Evolutionary conservation across 2,113 vertebrate genomes (phyloP), one percentile per base, ranked within the genome.

Genomic region (Oxygymnocypris stewartii): DNA sequence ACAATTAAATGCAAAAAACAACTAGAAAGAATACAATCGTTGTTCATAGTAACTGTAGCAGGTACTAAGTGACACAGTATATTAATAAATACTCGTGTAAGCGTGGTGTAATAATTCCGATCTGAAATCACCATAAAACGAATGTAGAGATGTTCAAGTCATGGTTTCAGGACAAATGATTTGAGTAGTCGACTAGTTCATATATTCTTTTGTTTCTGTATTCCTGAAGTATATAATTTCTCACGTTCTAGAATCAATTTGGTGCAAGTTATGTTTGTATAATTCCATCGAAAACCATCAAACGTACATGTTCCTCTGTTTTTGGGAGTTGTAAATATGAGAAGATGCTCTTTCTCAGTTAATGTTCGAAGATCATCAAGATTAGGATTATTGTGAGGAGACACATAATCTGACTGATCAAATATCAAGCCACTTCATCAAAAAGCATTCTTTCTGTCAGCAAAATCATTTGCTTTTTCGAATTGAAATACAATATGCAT

Each of bases 341-440:
- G 37, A 42, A 23, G 37, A 37, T 20, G 7, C 28, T 35, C 16
- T 35, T 16, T 69, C 65, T 69, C 13, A 35, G 13, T 2, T 69
- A 6, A 69, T 9, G 4, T 18, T 35, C 4, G 16, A 0, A 37
- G 8, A 25, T 63, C 23, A 44, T 80, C 20, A 40, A 3, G 37
- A 73, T n/a, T 42, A 9, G 23, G 44, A 9, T 28, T 42, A 14
- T 47, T 57, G 18, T 20, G 54, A 23, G 57, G 18, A 23, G 37
- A 25, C 37, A 28, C 35, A 23, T 28, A 25, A 80, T 42, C 79
- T 65, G 79, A 16, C 59, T 6, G 79, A 81, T 81, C 79, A 25
- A 44, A 65, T 81, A 25, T 65, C 79, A 81, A 81, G 79, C 59
- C 79, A 20, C 20, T 79, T 79, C 8, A 4, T 40, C 10, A 8